Base-by-base conservation (phyloP, 2,888 invertebrate genomes). In the Pegoplata infirma region DNA sequence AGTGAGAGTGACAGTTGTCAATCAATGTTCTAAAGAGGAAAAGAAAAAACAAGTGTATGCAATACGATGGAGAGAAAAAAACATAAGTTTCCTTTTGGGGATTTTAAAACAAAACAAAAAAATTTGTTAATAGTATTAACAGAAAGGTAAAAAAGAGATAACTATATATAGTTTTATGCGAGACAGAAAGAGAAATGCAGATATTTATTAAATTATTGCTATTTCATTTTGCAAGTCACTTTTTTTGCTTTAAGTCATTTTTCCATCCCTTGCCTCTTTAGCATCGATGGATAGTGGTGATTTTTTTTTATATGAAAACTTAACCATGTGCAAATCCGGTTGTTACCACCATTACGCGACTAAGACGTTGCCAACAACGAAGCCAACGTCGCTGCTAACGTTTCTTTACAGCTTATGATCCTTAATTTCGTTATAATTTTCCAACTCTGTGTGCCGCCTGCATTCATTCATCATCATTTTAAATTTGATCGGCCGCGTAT, bases 401-500 rank as follows among this genome's bases (percentile, higher is more conserved):
- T 28, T 55, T 44, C 25, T 68, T 75, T 23, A 61, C 67, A 81
- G 80, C 86, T 88, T 88, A 89, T 89, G 89, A 89, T 89, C 89
- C 88, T 88, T 88, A 88, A 88, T 89, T 88, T 88, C 84, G 88
- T 88, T 88, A 88, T 85, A 86, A 85, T 86, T 87, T 87, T 87
- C n/a, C 25, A 12, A 2, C 17, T 51, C 25, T 51, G 86, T n/a
- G n/a, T n/a, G 84, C 84, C 87, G 87, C 83, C 84, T 87, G 87
- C 86, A 87, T 87, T 88, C 86, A 88, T 86, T 69, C 74, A 89
- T 88, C 59, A 89, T 89, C 89, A 89, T 89, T 89, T 89, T 87
- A 86, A 89, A 87, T 89, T 88, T 88, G 89, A 89, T 88, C 89
- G 89, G 88, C 88, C 86, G 89, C 86, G 89, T 87, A 88, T 89